Percentiles rank a stretch among this genome's conserved stretches.
These are phyloP conservation scores for Leptopterna dolabrata DNA, from an alignment of 2,888 invertebrate species.

Conservation along the genomic window DNA sequence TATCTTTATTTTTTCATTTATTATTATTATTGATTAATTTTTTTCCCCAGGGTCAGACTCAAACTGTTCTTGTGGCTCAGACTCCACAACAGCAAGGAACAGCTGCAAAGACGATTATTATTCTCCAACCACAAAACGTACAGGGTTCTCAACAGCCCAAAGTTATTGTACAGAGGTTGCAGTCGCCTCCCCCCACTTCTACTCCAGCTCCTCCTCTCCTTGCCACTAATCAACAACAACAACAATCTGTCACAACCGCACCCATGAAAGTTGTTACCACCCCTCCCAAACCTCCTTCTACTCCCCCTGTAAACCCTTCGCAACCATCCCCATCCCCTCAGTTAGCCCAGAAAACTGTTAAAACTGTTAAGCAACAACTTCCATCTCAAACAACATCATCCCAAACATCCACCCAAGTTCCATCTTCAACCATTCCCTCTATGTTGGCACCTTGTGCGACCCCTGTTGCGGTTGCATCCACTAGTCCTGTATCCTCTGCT, in stretches of 20 bases:
- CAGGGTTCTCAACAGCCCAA: conserved; percentile 58
- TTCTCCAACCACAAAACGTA: conserved; percentile 73
- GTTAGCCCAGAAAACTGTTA: not conserved
- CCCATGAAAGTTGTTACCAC: conserved; percentile 16
- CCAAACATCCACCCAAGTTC: not conserved
- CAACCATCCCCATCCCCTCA: not conserved
- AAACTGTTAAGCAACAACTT: not conserved
- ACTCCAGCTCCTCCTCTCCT: conserved; percentile 49
- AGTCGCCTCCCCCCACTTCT: conserved; percentile 60
- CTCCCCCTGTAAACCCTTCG: not conserved
- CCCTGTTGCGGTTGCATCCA: conserved; percentile 46
- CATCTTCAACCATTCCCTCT: conserved; percentile 55
- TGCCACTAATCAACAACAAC: conserved; percentile 24
- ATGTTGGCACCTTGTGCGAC: conserved; percentile 58
- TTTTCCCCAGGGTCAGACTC: conserved; percentile 70
- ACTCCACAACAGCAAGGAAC: conserved; percentile 76
- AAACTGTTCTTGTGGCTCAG: conserved; percentile 76
- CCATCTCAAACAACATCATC: not conserved
- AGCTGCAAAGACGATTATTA: conserved; percentile 77
- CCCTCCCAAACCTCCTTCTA: not conserved
- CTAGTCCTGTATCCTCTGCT: conserved; percentile 32
- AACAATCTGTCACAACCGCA: not conserved
- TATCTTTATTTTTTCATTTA: no score
- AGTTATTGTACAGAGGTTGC: conserved; percentile 62
- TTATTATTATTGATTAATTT: not conserved